phyloP scores from a whole-genome alignment of 2,888 invertebrate genomes.

The Emmelina monodactyla region DNA sequence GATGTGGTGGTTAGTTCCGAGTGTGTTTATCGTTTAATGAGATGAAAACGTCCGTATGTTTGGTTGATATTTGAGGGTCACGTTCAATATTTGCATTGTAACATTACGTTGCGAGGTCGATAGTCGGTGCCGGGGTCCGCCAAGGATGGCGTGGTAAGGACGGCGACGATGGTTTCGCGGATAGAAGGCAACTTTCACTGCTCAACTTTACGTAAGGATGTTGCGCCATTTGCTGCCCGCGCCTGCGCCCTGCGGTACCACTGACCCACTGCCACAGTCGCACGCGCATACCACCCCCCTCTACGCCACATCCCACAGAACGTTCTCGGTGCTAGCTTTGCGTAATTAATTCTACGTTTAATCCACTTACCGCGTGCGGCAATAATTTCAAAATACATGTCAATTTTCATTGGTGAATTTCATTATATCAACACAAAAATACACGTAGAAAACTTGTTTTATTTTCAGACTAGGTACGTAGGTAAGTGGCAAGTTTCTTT shows the following conservation, averaged over 20 bases:
- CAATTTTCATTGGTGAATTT: neutral
- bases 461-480: too few species aligned
- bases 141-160: neutral
- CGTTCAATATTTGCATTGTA: neutral
- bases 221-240: conserved; percentile 50
- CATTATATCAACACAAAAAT: neutral
- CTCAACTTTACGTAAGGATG: conserved; percentile 56
- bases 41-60: too few species aligned
- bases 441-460: too few species aligned
- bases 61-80: neutral
- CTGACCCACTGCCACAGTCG: conserved; percentile 59
- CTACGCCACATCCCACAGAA: conserved; percentile 31
- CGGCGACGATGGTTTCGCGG: neutral
- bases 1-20: too few species aligned
- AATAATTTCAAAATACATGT: conserved; percentile 11
- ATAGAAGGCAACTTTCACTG: conserved; percentile 40
- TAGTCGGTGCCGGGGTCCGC: neutral
- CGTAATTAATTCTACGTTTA: neutral
- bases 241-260: conserved; percentile 54
- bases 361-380: conserved; percentile 6
- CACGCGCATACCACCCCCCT: conserved; percentile 18
- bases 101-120: neutral
- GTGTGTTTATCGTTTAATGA: too few species aligned
- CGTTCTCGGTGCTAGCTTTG: neutral
- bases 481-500: too few species aligned